Base-by-base conservation (phyloP, 1,140 invertebrate genomes). In the Ceratitis capitata region DNA sequence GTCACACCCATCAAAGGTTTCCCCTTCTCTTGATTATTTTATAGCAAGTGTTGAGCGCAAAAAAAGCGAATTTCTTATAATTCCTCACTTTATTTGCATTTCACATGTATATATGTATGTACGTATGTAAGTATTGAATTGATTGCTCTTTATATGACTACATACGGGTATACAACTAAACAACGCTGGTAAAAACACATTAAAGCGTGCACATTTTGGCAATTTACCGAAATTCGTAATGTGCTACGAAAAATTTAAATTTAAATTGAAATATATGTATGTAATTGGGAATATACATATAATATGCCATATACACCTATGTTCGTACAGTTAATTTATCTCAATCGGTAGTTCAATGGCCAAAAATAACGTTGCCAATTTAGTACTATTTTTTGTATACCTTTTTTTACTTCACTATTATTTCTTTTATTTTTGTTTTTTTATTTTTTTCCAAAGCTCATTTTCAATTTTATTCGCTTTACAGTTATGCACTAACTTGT, bases 341-440 rank as follows among this genome's bases (percentile, higher is more conserved):
- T 69, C 64, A 19, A 69, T 39, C 16, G 35, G 64, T n/a, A n/a
- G n/a, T 69, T 69, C 64, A 69, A 39, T 69, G 64, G 64, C 64
- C 64, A 23, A 69, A 69, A 69, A 42, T 42, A 19, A 42, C 35
- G n/a, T 61, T 32, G 64, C 35, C 64, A 69, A 69, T 69, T 39
- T 39, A 69, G 12, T 10, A 14, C n/a, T 56, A 56, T 19, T 19
- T 56, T 56, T 56, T 19, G n/a, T n/a, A n/a, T n/a, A n/a, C n/a
- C n/a, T n/a, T n/a, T n/a, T n/a, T n/a, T n/a, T n/a, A n/a, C n/a
- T n/a, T n/a, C n/a, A n/a, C n/a, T n/a, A n/a, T n/a, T n/a, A n/a
- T n/a, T n/a, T n/a, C n/a, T n/a, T n/a, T n/a, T n/a, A n/a, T n/a
- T n/a, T 19, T 56, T 56, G 14, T 56, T 56, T 14, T 3, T 19